Evolutionary conservation across 2,888 invertebrate species (phyloP).

Genomic region (Latrodectus hesperus): DNA sequence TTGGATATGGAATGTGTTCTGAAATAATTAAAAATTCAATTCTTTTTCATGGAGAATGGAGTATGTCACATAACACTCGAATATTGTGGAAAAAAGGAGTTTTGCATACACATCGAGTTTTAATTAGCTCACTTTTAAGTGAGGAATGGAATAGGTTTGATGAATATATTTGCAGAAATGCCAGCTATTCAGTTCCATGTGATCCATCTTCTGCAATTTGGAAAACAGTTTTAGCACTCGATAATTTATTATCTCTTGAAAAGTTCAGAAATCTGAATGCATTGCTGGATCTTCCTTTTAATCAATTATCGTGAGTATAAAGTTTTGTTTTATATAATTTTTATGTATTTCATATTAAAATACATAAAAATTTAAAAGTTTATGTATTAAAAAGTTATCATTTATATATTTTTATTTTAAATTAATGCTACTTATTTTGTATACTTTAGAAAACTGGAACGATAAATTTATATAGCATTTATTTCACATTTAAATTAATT

Average conservation of each 20-base stretch:
- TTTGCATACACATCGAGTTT: slow-evolving; percentile 42
- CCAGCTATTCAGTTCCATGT: slow-evolving; percentile 58
- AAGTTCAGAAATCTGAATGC: slow-evolving; percentile 49
- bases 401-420: neutral
- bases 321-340: slow-evolving; percentile 6
- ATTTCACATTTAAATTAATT: too few relatives aligned
- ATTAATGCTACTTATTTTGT: too few relatives aligned
- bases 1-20: slow-evolving; percentile 60
- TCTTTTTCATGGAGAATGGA: slow-evolving; percentile 60
- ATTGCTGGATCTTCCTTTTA: slow-evolving; percentile 50
- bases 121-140: slow-evolving; percentile 44
- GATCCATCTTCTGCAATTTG: slow-evolving; percentile 52
- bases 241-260: slow-evolving; percentile 43
- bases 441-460: too few relatives aligned
- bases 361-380: too few relatives aligned
- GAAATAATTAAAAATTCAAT: slow-evolving; percentile 53
- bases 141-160: slow-evolving; percentile 67
- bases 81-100: slow-evolving; percentile 62
- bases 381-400: neutral
- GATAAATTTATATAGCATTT: too few relatives aligned
- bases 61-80: slow-evolving; percentile 39
- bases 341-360: neutral
- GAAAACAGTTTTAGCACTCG: slow-evolving; percentile 49
- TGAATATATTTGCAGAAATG: slow-evolving; percentile 64
- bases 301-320: slow-evolving; percentile 56